Evolutionary conservation across 2,113 vertebrate genomes (phyloP).

Genomic region (Pelecanoides urinatrix): DNA sequence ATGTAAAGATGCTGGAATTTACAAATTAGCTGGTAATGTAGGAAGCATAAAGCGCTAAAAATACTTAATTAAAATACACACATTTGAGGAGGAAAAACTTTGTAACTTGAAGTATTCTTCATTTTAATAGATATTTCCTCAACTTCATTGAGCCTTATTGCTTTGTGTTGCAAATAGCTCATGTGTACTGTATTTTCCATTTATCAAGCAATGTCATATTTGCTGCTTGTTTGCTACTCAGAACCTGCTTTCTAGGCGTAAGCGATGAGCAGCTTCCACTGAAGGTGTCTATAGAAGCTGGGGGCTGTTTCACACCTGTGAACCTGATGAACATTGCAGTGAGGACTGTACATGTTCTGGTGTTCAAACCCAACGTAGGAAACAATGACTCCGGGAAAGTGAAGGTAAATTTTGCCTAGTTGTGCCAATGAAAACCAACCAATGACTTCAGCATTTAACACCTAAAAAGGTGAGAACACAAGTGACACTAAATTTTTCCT

Average conservation of each 20-base stretch:
- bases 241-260: background rate
- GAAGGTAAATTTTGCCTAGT: background rate
- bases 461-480: background rate
- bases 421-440: background rate
- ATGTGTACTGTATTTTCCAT: background rate
- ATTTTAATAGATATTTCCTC: background rate
- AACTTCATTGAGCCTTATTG: background rate
- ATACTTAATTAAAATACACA: background rate
- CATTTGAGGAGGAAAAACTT: background rate
- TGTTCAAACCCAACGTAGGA: background rate
- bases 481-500: background rate
- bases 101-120: background rate
- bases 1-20: background rate
- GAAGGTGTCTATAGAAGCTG: background rate
- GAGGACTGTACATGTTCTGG: background rate
- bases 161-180: background rate
- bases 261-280: background rate
- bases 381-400: background rate
- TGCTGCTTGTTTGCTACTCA: background rate
- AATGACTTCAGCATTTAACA: background rate
- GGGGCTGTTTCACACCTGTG: background rate
- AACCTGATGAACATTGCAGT: rapidly evolving
- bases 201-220: background rate
- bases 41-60: background rate
- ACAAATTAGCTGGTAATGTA: background rate